A percentile compares a stretch with the other conserved stretches of the same genome.
Conservation (phyloP, 2,113 vertebrate species). For the Platysteira castanea region DNA sequence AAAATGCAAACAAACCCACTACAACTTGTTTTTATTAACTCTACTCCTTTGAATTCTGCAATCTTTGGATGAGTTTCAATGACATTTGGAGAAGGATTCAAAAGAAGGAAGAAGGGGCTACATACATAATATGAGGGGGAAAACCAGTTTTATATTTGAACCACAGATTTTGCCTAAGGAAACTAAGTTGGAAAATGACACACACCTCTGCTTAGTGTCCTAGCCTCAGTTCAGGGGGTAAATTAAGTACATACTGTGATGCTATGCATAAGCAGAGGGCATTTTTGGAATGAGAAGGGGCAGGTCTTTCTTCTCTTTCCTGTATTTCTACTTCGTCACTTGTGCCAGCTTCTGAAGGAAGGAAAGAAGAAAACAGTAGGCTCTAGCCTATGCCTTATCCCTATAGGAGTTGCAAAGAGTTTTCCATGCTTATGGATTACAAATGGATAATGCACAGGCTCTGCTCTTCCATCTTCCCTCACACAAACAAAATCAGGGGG, state of each 20-base stretch:
- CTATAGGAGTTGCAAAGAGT: fast-evolving
- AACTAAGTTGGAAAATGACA: background rate
- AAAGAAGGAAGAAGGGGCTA: background rate
- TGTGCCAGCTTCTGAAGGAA: background rate
- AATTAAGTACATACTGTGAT: background rate
- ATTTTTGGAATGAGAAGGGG: background rate
- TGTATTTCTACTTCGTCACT: background rate
- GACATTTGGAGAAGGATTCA: background rate
- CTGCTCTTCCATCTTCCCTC: background rate
- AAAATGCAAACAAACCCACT: too few relatives aligned
- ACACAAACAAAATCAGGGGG: background rate
- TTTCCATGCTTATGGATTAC: background rate
- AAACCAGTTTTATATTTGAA: background rate
- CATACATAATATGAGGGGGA: background rate
- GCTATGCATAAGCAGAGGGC: background rate
- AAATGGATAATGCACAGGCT: background rate
- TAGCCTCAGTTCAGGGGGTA: background rate
- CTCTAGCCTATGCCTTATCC: background rate
- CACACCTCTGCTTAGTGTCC: background rate
- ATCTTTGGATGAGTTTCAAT: background rate
- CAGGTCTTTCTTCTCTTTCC: background rate
- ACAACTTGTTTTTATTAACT: background rate
- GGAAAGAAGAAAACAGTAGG: background rate
- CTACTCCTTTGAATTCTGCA: background rate
- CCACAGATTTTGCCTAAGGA: background rate